A percentile compares a stretch with the other conserved stretches of the same genome.
phyloP scores from a whole-genome alignment of 2,888 invertebrate genomes.

The Pachymerium ferrugineum region DNA sequence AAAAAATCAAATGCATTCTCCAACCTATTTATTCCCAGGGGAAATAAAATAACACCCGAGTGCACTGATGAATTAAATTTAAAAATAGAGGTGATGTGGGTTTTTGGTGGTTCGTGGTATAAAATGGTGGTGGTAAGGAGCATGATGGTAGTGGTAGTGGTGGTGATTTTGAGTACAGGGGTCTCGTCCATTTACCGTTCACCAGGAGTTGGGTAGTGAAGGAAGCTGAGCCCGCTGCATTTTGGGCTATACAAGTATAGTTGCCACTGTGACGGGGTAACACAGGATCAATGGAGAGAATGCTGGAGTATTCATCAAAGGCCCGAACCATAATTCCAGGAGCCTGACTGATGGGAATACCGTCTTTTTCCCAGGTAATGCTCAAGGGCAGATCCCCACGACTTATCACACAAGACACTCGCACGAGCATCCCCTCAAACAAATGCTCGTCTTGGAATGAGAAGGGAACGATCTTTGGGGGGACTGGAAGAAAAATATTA shows the following conservation, averaged over 20 bases:
- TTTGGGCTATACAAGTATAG: conserved; percentile 33
- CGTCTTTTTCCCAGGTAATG: conserved; percentile 46
- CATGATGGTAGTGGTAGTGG: neutral
- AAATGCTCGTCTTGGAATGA: conserved; percentile 68
- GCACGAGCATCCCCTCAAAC: conserved; percentile 56
- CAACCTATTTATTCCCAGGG: neutral
- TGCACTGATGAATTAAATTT: conserved; percentile 1
- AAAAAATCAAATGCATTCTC: neutral
- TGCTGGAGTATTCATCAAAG: conserved; percentile 33
- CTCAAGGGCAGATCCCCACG: conserved; percentile 44
- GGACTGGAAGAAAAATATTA: conserved; percentile 51
- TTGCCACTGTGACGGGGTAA: conserved; percentile 33
- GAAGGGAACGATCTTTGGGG: conserved; percentile 66
- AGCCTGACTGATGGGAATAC: conserved; percentile 36
- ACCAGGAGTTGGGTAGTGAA: conserved; percentile 33
- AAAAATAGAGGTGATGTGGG: conserved; percentile 8
- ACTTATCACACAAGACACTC: conserved; percentile 48
- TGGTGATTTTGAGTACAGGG: conserved; percentile 28
- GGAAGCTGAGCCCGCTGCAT: conserved; percentile 33
- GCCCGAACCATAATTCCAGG: conserved; percentile 33
- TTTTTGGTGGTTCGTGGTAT: conserved; percentile 22
- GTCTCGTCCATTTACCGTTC: conserved; percentile 33
- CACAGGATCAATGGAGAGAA: conserved; percentile 34
- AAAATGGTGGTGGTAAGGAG: conserved; percentile 22
- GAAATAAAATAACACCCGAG: neutral